Conservation (phyloP, 92 coral and sea anemone genomes). For the Umimayanthus kanabou region DNA sequence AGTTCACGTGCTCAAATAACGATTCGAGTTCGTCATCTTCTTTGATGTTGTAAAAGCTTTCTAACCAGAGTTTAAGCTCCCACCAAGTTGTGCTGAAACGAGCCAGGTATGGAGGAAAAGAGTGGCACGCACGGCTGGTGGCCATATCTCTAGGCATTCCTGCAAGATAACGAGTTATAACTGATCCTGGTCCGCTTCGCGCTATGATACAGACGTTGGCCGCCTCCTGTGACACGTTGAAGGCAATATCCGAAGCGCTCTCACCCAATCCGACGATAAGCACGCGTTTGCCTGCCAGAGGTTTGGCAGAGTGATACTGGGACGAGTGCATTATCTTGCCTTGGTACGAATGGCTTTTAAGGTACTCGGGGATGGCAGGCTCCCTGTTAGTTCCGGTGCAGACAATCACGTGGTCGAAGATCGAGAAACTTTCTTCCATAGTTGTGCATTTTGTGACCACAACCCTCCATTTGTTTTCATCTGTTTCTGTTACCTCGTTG, state of each 20-base stretch:
- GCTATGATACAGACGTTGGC: slow-evolving; percentile 20
- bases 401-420: slow-evolving; percentile 18
- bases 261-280: slow-evolving; percentile 35
- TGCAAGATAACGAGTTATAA: not conserved
- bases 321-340: slow-evolving; percentile 22
- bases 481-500: slow-evolving; percentile 15
- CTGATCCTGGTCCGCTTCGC: slow-evolving; percentile 15
- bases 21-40: slow-evolving; percentile 7
- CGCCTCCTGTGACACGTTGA: slow-evolving; percentile 39
- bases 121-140: not conserved
- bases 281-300: slow-evolving; percentile 15
- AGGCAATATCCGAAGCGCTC: slow-evolving; percentile 28
- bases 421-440: not conserved
- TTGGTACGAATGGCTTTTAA: not conserved
- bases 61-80: slow-evolving; percentile 19
- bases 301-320: not conserved
- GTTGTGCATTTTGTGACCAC: not conserved
- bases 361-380: slow-evolving; percentile 7
- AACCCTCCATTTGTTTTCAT: slow-evolving; percentile 16
- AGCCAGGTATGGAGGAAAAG: not conserved
- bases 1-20: not conserved
- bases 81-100: slow-evolving; percentile 2
- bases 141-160: slow-evolving; percentile 32
- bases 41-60: slow-evolving; percentile 9
- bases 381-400: not conserved